Evolutionary conservation across 2,888 invertebrate genomes (phyloP).

Genomic region (Atethmia centrago): DNA sequence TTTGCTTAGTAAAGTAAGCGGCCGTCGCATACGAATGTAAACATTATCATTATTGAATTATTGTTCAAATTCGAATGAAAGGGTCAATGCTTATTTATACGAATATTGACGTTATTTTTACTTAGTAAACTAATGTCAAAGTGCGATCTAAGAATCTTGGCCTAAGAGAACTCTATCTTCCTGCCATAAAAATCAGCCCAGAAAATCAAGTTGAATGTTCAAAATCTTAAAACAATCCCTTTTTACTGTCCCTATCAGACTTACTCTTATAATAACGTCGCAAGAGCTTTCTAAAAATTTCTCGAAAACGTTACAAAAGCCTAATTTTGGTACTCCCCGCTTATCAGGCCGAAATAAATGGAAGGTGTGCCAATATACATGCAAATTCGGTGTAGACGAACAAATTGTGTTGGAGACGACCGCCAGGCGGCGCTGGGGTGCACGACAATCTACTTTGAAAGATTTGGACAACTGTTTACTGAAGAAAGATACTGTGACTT

Average conservation of each 20-base stretch:
- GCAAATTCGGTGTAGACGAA: conserved; percentile 73
- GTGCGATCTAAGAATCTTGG: background rate
- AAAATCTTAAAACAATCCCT: conserved; percentile 35
- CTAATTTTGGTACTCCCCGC: conserved; percentile 39
- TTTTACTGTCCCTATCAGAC: conserved; percentile 27
- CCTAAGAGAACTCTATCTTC: conserved; percentile 4
- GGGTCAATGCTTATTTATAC: background rate
- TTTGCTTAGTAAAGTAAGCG: background rate
- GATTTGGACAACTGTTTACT: conserved; percentile 50
- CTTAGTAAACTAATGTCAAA: too few species aligned
- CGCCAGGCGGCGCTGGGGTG: conserved; percentile 22
- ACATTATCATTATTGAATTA: background rate
- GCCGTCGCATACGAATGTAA: background rate
- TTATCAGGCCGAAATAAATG: conserved; percentile 57
- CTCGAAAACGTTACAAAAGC: conserved; percentile 29
- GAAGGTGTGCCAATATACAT: conserved; percentile 74
- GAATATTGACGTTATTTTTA: background rate
- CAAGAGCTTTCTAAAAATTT: conserved; percentile 40
- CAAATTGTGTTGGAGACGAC: conserved; percentile 72
- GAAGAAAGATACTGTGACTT: conserved; percentile 36
- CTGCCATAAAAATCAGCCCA: conserved; percentile 25
- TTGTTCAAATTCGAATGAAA: background rate
- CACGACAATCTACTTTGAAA: conserved; percentile 57
- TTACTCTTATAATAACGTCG: conserved; percentile 37
- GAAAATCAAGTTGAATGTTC: conserved; percentile 20